Evolutionary conservation across 2,113 vertebrate species (phyloP).

Genomic region (Eulemur macaco): DNA sequence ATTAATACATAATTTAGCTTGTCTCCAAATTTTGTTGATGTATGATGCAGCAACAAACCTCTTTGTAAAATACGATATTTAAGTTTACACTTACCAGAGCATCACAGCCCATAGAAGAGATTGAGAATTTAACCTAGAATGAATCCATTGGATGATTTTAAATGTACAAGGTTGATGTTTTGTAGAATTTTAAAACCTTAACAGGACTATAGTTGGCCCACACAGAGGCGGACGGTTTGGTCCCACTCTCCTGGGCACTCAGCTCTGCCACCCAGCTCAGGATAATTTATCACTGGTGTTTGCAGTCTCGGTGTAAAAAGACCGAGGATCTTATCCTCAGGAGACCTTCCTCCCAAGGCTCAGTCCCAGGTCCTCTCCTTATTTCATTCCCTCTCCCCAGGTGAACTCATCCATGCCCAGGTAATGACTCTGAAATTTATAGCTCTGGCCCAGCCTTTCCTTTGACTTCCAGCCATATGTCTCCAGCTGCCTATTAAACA

Average conservation of each 20-base stretch:
- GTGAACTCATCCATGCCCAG: background rate
- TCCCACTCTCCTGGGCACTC: background rate
- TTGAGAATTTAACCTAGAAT: background rate
- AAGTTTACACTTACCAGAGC: background rate
- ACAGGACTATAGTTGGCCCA: background rate
- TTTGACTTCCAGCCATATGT: background rate
- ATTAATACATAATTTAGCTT: background rate
- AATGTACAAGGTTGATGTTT: background rate
- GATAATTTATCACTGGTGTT: background rate
- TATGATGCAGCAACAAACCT: background rate
- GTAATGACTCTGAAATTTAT: background rate
- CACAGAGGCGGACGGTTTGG: background rate
- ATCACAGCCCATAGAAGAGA: background rate
- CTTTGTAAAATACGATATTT: background rate
- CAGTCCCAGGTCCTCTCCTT: background rate
- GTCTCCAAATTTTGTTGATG: background rate
- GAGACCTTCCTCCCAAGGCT: background rate
- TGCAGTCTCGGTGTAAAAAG: background rate
- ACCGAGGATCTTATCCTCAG: background rate
- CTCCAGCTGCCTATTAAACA: background rate
- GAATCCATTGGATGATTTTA: background rate
- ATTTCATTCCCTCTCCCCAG: background rate
- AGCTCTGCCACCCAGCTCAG: background rate
- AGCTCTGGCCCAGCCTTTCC: background rate
- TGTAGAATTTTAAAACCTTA: background rate